These are phyloP conservation scores for Phorcus lineatus DNA, from an alignment of 2,888 invertebrate genomes.

Conservation along the genomic window DNA sequence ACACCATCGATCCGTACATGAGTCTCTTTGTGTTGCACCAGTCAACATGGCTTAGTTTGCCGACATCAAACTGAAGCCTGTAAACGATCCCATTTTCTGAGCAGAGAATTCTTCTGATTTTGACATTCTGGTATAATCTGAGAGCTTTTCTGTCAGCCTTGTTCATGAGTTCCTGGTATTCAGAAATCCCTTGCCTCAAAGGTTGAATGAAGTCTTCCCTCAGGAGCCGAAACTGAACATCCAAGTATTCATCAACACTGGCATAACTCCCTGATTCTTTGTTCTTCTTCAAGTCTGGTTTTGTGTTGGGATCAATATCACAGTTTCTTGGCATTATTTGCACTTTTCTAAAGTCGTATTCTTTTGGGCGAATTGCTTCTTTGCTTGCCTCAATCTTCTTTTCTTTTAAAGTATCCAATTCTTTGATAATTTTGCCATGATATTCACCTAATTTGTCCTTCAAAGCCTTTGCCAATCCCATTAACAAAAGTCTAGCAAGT, in stretches of 20 bases:
- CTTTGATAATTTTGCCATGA: background rate
- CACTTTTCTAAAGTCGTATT: slow-evolving; percentile 71
- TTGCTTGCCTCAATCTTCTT: background rate
- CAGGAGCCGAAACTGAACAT: slow-evolving; percentile 84
- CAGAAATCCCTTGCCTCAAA: slow-evolving; percentile 81
- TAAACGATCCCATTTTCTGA: slow-evolving; percentile 43
- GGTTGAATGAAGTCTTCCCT: slow-evolving; percentile 87
- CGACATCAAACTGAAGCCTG: slow-evolving; percentile 36
- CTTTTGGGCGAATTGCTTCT: background rate
- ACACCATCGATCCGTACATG: slow-evolving; percentile 84
- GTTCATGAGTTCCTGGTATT: slow-evolving; percentile 70
- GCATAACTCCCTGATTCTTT: slow-evolving; percentile 81
- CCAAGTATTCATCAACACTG: slow-evolving; percentile 83
- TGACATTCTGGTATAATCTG: slow-evolving; percentile 50
- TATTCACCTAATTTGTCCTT: background rate
- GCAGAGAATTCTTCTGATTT: slow-evolving; percentile 36
- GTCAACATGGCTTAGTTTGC: slow-evolving; percentile 31
- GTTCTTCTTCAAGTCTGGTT: slow-evolving; percentile 79
- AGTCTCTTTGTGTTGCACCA: slow-evolving; percentile 80
- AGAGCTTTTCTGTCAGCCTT: slow-evolving; percentile 33
- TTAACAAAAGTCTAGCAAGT: background rate
- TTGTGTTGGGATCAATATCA: slow-evolving; percentile 65
- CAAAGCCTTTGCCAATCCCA: background rate
- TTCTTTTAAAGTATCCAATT: background rate
- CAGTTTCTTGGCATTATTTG: slow-evolving; percentile 62